Base-by-base conservation (phyloP, 2,888 invertebrate species). In the Seira ritae region DNA sequence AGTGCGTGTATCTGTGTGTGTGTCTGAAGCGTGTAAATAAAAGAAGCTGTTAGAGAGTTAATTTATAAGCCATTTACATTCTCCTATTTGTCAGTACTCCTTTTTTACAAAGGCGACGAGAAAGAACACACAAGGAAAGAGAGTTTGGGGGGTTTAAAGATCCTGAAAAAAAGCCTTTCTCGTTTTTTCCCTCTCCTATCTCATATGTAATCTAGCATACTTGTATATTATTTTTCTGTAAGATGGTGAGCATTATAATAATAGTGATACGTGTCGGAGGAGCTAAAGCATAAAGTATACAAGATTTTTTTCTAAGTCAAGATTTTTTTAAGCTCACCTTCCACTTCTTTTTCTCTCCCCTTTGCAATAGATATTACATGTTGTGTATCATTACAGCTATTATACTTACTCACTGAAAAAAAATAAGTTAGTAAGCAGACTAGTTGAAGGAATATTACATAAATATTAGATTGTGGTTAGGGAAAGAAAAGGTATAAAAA, bases 51-150 rank as follows among this genome's bases (percentile, higher is more conserved):
- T 78, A 83, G 78, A 83, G 69, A 73, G 78, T 74, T 83, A 83
- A 78, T 83, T 83, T 78, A 83, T 83, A 78, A 83, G 73, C 83
- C 83, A 83, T 83, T 83, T 83, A 83, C 83, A 83, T 78, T 76
- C 68, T 78, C 69, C 71, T 82, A 82, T 82, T 83, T 83, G 83
- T 83, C 78, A 78, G 78, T 83, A 68, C 78, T 83, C 74, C 67
- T 68, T 72, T 82, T 73, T 50, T 74, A 72, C 71, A 68, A 78
- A 78, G 71, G 83, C 78, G 83, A 78, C 73, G 72, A 67, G 67
- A 67, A 70, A 83, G 83, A 83, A 83, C 83, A 83, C 83, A 83
- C 83, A 83, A 83, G 83, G 69, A 23, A 74, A 81, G 69, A 60
- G 62, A 83, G 78, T 73, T 73, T 83, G 83, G 83, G 83, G 82